These are phyloP conservation scores for Napeogenes sylphis DNA, from an alignment of 2,888 invertebrate genomes.

Conservation along the genomic window DNA sequence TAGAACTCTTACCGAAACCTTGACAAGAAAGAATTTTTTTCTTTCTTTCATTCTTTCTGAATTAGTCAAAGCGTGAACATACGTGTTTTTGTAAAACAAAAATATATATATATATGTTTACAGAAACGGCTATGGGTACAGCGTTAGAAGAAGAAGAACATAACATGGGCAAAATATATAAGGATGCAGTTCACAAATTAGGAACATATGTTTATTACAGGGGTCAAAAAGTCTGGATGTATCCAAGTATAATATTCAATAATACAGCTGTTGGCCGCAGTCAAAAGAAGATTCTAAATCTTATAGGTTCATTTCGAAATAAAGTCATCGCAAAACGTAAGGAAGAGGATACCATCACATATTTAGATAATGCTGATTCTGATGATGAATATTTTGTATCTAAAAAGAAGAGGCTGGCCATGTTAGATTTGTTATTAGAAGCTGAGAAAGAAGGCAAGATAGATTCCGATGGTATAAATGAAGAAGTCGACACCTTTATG, in stretches of 20 bases:
- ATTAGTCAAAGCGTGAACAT: too few relatives aligned
- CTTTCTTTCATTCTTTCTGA: too few relatives aligned
- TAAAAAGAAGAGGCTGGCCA: constrained; percentile 68
- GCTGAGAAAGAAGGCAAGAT: constrained; percentile 69
- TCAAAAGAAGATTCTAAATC: constrained; percentile 56
- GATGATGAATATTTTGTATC: constrained; percentile 13
- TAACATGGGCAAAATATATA: constrained; percentile 57
- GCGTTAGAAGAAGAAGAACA: constrained; percentile 65
- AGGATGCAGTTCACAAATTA: constrained; percentile 71
- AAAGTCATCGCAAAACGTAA: constrained; percentile 51
- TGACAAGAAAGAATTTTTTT: too few relatives aligned
- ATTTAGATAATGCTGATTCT: constrained; percentile 68
- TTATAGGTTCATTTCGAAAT: constrained; percentile 59
- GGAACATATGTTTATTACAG: constrained; percentile 53
- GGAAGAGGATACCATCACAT: background rate
- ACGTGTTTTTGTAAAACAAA: too few relatives aligned
- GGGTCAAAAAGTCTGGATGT: constrained; percentile 75
- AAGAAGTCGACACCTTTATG: constrained; percentile 54
- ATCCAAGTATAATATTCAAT: constrained; percentile 71
- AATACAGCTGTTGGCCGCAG: constrained; percentile 63
- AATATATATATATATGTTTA: constrained; percentile 43
- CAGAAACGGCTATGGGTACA: constrained; percentile 84
- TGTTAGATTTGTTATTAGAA: constrained; percentile 73
- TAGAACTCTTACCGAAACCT: too few relatives aligned
- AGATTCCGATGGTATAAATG: constrained; percentile 72